These are phyloP conservation scores for Montipora capricornis DNA, from an alignment of 64 coral and sea anemone genomes.

Conservation along the genomic window DNA sequence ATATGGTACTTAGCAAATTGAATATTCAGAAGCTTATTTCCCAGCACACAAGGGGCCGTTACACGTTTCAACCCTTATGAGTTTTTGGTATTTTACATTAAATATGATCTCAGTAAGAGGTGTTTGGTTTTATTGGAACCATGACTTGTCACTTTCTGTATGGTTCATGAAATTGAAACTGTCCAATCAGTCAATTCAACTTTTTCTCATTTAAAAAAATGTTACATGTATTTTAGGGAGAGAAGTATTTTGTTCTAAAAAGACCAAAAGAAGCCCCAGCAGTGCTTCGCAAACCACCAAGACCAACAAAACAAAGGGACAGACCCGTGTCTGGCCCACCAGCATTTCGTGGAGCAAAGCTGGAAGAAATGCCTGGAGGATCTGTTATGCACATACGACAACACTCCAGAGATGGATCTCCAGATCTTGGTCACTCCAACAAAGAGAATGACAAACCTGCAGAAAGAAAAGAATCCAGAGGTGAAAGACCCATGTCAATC, in stretches of 20 bases:
- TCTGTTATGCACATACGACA: background rate
- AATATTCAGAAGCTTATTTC: too few species aligned
- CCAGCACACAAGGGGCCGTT: too few species aligned
- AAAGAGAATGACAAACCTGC: slow-evolving; percentile 72
- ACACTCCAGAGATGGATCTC: slow-evolving; percentile 10
- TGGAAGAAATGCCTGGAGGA: slow-evolving; percentile 59
- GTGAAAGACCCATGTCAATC: slow-evolving; percentile 1
- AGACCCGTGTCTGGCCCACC: slow-evolving; percentile 84
- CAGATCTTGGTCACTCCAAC: slow-evolving; percentile 28
- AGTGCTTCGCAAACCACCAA: slow-evolving; percentile 86
- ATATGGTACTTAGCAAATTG: too few species aligned
- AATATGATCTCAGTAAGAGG: too few species aligned
- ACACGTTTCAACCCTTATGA: too few species aligned
- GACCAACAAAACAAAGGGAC: slow-evolving; percentile 55
- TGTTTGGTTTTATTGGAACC: too few species aligned
- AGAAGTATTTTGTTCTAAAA: slow-evolving; percentile 99
- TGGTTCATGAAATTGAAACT: too few species aligned
- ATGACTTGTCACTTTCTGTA: too few species aligned
- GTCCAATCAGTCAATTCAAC: too few species aligned
- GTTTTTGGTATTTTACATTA: too few species aligned
- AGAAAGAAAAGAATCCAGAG: slow-evolving; percentile 12
- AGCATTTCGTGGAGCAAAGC: slow-evolving; percentile 66
- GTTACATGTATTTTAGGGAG: slow-evolving; percentile 51
- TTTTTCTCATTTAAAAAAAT: background rate
- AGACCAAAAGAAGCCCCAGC: slow-evolving; percentile 92